Evolutionary conservation across 2,113 vertebrate species (phyloP).

Genomic region (Alouatta palliata): DNA sequence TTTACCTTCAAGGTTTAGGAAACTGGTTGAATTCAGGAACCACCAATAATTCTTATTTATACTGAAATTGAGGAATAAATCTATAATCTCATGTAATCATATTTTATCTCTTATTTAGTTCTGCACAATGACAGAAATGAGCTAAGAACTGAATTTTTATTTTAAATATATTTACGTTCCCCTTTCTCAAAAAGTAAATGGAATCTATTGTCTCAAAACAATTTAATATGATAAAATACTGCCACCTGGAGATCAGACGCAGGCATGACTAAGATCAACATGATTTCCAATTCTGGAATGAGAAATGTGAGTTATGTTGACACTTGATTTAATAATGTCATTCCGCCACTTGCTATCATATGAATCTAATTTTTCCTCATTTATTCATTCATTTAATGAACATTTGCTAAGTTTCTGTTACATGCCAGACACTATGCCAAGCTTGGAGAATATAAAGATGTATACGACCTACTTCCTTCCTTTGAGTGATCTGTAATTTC

Average conservation of each 20-base stretch:
- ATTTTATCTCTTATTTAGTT: conserved; percentile 29
- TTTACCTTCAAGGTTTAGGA: background rate
- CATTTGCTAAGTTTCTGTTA: background rate
- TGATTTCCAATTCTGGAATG: background rate
- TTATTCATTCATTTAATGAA: background rate
- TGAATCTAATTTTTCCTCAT: background rate
- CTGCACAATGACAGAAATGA: conserved; percentile 46
- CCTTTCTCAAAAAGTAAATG: background rate
- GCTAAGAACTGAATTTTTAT: background rate
- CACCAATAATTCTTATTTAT: conserved; percentile 28
- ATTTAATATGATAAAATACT: conserved; percentile 41
- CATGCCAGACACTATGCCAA: background rate
- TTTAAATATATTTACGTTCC: background rate
- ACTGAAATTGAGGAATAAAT: conserved; percentile 17
- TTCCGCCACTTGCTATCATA: background rate
- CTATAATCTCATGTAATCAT: background rate
- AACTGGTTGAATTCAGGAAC: conserved; percentile 36
- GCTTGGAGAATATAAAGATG: background rate
- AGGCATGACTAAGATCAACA: background rate
- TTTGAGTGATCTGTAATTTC: background rate
- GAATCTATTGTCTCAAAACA: background rate
- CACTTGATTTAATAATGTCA: background rate
- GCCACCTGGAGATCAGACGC: conserved; percentile 72
- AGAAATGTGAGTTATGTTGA: background rate
- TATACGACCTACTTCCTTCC: background rate